Conservation (phyloP, 2,797 vertebrate genomes). For the Eurystomus glaucurus region DNA sequence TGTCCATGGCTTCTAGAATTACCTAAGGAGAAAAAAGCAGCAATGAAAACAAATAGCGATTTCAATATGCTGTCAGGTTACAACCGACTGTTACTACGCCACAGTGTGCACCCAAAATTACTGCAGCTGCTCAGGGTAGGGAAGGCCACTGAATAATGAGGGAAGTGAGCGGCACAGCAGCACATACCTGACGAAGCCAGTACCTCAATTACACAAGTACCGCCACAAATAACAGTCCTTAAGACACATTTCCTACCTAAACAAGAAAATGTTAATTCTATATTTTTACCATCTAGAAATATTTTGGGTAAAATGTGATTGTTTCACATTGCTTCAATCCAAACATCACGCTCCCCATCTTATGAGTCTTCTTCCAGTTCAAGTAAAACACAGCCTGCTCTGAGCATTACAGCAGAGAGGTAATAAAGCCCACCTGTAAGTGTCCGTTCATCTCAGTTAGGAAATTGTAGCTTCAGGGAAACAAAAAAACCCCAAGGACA, state of each 20-base stretch:
- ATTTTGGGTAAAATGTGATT: neutral
- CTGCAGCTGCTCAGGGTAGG: neutral
- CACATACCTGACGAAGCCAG: neutral
- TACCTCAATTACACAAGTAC: too few species aligned
- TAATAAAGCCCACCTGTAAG: neutral
- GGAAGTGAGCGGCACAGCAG: neutral
- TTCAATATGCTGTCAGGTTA: neutral
- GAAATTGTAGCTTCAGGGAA: neutral
- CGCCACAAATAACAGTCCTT: neutral
- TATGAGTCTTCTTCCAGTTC: neutral
- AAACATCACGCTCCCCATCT: neutral
- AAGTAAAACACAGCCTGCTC: neutral
- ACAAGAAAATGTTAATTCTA: neutral
- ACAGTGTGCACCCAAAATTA: neutral
- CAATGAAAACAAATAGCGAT: neutral
- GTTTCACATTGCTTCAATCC: neutral
- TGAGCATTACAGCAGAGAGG: neutral
- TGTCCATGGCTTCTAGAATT: slow-evolving; percentile 76
- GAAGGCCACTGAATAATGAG: neutral
- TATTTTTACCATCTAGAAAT: neutral
- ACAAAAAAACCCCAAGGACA: neutral
- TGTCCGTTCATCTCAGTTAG: neutral
- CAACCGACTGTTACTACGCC: neutral
- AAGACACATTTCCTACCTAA: neutral
- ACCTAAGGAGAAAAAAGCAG: slow-evolving; percentile 59